Percentiles rank a stretch among this genome's conserved stretches.
Evolutionary conservation across 2,113 vertebrate genomes (phyloP).

Genomic region (Cyanoramphus novaezelandiae): DNA sequence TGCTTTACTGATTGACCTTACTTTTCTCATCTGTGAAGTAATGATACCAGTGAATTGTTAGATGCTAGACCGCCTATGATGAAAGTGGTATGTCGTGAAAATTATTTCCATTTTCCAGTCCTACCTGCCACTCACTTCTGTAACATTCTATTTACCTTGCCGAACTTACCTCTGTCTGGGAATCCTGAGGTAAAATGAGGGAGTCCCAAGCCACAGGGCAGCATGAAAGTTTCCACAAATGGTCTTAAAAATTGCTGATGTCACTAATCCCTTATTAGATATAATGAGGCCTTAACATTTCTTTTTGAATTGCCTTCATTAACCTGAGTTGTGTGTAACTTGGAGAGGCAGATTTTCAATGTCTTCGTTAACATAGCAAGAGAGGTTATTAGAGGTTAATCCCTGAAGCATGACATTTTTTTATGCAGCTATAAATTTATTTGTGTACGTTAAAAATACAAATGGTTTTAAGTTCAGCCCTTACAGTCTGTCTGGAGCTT

Average conservation of each 20-base stretch:
- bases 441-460: slow-evolving; percentile 47
- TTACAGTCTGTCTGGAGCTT: slow-evolving; percentile 51
- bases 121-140: not conserved
- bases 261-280: slow-evolving; percentile 69
- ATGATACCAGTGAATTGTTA: not conserved
- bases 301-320: slow-evolving; percentile 62
- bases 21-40: not conserved
- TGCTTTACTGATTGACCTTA: not conserved
- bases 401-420: slow-evolving; percentile 59
- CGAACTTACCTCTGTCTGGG: not conserved
- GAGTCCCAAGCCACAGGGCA: slow-evolving; percentile 10
- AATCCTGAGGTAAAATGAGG: not conserved
- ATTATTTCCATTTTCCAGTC: not conserved
- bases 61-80: not conserved
- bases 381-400: slow-evolving; percentile 63
- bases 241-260: slow-evolving; percentile 48
- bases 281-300: slow-evolving; percentile 63
- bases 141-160: not conserved
- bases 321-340: slow-evolving; percentile 36
- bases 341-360: slow-evolving; percentile 58
- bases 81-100: not conserved
- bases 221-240: slow-evolving; percentile 54
- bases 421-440: slow-evolving; percentile 65
- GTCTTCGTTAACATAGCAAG: slow-evolving; percentile 60
- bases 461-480: slow-evolving; percentile 55